Base-by-base conservation (phyloP, 2,888 invertebrate genomes). In the Kuschelorhynchus macadamiae region DNA sequence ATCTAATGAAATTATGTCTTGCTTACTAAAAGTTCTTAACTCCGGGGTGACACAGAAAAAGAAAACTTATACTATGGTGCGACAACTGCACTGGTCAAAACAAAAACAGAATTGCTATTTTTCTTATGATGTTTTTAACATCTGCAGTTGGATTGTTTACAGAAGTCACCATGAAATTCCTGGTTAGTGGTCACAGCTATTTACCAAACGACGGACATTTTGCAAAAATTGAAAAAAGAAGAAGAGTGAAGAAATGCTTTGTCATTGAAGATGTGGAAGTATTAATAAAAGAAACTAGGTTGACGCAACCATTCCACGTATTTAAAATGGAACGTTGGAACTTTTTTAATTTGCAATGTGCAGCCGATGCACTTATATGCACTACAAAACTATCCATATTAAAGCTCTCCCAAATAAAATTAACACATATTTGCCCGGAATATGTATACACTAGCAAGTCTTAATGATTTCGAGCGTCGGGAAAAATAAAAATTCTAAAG, bases 121-220 rank as follows among this genome's bases (percentile, higher is more conserved):
- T 25, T 25, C 7, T 25, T 5, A 25, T 25, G 25, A 3, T 25
- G 3, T 25, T 25, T 25, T 25, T 25, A 25, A 25, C 25, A 25
- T 25, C 25, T 53, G 33, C 41, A 32, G 42, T 53, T 16, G 62
- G 52, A 53, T 30, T 62, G 53, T 52, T 62, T 42, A 62, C 62
- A 62, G 52, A 62, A 52, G 53, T 62, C 17, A 33, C 60, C 33
- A 49, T 60, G 41, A 47, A 52, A 52, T 52, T 30, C 52, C 33
- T 52, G 2, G 36, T 52, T 32, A 52, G 30, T 16, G 52, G 52
- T 52, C 52, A 62, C 7, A 62, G 62, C 53, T 62, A 62, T 42
- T 62, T 62, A 62, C 62, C 44, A 39, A 42, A 62, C 17, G 53
- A 62, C 53, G 41, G 62, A 41, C 62, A 62, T 53, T 62, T 62